These are phyloP conservation scores for Tribolium freemani DNA, from an alignment of 2,888 invertebrate species.

Conservation along the genomic window DNA sequence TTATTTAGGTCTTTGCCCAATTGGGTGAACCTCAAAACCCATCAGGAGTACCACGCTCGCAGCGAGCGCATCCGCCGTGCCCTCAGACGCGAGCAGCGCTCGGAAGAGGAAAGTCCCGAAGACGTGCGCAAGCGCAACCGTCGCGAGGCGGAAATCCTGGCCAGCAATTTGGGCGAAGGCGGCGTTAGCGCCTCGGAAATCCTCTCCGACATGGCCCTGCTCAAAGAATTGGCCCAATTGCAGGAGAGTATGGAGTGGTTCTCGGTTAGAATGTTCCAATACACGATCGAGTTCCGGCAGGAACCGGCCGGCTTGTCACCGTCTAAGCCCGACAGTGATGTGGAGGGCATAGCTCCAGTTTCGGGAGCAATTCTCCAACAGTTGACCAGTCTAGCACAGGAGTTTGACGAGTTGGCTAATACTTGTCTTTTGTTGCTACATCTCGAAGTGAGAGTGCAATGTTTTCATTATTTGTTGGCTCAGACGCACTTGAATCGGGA, in stretches of 20 bases:
- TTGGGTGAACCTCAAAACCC: constrained; percentile 78
- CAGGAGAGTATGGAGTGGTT: constrained; percentile 96
- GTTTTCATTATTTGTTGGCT: constrained; percentile 88
- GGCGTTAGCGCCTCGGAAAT: constrained; percentile 89
- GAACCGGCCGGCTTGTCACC: constrained; percentile 66
- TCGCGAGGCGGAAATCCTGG: constrained; percentile 93
- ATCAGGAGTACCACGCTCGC: constrained; percentile 66
- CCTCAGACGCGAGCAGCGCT: constrained; percentile 70
- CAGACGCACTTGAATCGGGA: constrained; percentile 74
- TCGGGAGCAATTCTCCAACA: constrained; percentile 76
- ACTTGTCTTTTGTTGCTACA: constrained; percentile 93
- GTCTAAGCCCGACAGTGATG: constrained; percentile 62
- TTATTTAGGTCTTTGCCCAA: constrained; percentile 84
- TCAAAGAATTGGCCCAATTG: constrained; percentile 88
- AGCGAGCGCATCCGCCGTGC: constrained; percentile 62
- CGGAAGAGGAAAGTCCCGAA: constrained; percentile 83
- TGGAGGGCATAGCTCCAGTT: constrained; percentile 64
- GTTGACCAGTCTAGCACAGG: constrained; percentile 79
- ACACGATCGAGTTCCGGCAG: constrained; percentile 72
- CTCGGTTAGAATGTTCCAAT: constrained; percentile 75
- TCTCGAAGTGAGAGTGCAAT: constrained; percentile 94
- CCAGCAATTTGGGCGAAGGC: constrained; percentile 88
- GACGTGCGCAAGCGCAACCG: constrained; percentile 84
- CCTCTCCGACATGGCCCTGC: constrained; percentile 84
- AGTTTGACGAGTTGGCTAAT: constrained; percentile 91